Conservation (phyloP, 2,113 vertebrate genomes). For the Neopipo cinnamomea region DNA sequence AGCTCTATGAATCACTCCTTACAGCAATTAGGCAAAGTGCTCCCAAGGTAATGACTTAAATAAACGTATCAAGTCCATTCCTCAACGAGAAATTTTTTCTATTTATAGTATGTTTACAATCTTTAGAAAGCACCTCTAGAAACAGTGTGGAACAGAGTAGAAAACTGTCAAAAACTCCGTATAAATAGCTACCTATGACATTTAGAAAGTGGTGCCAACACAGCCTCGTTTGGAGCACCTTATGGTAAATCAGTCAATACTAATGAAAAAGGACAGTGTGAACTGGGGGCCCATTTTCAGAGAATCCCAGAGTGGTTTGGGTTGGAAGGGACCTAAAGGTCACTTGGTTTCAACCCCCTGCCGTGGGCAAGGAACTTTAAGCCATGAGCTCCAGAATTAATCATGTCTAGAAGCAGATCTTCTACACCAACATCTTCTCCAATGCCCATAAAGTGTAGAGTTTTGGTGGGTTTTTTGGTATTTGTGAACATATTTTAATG, state of each 20-base stretch:
- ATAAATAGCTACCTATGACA: background rate
- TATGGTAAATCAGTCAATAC: background rate
- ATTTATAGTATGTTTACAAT: background rate
- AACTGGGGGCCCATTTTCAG: background rate
- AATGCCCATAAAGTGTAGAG: background rate
- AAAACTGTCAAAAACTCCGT: background rate
- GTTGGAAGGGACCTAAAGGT: background rate
- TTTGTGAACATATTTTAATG: background rate
- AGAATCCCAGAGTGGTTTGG: background rate
- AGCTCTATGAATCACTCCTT: background rate
- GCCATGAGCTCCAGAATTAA: background rate
- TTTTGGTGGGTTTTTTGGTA: background rate
- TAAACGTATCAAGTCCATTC: background rate
- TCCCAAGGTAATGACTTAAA: background rate
- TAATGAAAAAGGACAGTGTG: background rate
- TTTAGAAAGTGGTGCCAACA: background rate
- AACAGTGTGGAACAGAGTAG: fast-evolving
- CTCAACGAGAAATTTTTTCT: background rate
- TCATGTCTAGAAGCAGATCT: background rate
- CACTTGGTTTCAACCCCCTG: background rate
- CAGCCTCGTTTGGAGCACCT: background rate
- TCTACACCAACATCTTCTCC: background rate
- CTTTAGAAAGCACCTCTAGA: background rate
- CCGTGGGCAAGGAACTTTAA: background rate
- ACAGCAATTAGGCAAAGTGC: background rate